A percentile compares a stretch with the other conserved stretches of the same genome.
These are phyloP conservation scores for Diogma glabrata DNA, from an alignment of 2,888 invertebrate genomes.

Conservation along the genomic window DNA sequence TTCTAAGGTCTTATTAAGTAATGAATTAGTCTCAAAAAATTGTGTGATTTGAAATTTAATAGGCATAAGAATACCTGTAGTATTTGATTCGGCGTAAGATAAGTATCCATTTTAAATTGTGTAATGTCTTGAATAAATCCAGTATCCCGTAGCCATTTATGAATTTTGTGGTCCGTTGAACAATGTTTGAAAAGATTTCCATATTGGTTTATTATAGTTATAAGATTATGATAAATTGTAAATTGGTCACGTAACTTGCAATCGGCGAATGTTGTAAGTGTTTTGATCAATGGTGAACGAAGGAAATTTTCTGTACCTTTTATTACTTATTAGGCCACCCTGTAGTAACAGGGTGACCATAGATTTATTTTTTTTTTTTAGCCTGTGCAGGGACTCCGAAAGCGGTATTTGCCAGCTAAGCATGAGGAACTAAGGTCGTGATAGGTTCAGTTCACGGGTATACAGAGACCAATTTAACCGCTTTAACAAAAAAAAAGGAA, in stretches of 20 bases:
- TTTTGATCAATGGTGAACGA: constrained; percentile 13
- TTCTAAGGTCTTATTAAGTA: constrained; percentile 3
- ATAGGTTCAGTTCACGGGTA: too few relatives aligned
- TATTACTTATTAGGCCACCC: too few relatives aligned
- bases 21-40: constrained; percentile 14
- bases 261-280: constrained; percentile 4
- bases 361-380: too few relatives aligned
- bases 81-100: not conserved
- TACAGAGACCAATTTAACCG: too few relatives aligned
- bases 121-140: constrained; percentile 11
- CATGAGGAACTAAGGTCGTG: too few relatives aligned
- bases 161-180: constrained; percentile 14
- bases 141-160: constrained; percentile 8
- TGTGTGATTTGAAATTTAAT: constrained; percentile 13
- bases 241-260: not conserved
- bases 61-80: not conserved
- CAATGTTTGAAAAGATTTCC: constrained; percentile 14
- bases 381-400: too few relatives aligned
- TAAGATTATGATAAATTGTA: constrained; percentile 8
- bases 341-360: too few relatives aligned
- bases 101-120: constrained; percentile 11
- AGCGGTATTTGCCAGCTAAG: too few relatives aligned
- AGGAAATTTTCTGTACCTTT: constrained; percentile 7
- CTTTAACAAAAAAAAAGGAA: too few relatives aligned
- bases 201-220: constrained; percentile 6